These are phyloP conservation scores for Numenius arquata DNA, from an alignment of 2,113 vertebrate species.

Conservation along the genomic window DNA sequence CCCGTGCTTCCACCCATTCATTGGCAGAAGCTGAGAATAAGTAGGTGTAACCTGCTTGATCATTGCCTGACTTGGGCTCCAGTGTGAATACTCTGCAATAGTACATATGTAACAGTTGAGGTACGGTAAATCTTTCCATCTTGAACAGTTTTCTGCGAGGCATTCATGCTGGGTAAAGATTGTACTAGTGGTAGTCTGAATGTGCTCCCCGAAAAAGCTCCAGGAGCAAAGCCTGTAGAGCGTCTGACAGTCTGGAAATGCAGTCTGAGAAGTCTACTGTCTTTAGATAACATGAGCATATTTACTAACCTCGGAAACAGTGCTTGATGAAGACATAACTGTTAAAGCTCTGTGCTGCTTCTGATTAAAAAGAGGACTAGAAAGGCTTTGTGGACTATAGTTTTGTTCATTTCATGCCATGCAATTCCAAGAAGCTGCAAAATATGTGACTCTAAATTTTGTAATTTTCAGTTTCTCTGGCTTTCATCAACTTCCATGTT, in stretches of 20 bases:
- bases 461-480: background rate
- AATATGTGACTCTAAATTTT: background rate
- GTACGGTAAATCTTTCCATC: background rate
- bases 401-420: fast-evolving
- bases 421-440: background rate
- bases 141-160: background rate
- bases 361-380: background rate
- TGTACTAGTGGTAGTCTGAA: no score
- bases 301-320: background rate
- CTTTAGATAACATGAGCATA: fast-evolving
- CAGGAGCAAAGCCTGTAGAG: background rate
- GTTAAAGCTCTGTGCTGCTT: background rate
- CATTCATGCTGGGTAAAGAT: background rate
- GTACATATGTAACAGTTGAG: fast-evolving
- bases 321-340: background rate
- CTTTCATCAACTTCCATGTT: background rate
- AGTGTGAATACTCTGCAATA: background rate
- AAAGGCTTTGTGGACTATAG: fast-evolving
- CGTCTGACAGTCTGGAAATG: background rate
- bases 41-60: no score
- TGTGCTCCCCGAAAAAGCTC: fast-evolving
- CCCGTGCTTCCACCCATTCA: background rate
- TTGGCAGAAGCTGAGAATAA: background rate
- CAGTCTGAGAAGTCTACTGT: fast-evolving
- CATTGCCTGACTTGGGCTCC: background rate